Base-by-base conservation (phyloP, 2,888 invertebrate species). In the Heteromyza rotundicornis region DNA sequence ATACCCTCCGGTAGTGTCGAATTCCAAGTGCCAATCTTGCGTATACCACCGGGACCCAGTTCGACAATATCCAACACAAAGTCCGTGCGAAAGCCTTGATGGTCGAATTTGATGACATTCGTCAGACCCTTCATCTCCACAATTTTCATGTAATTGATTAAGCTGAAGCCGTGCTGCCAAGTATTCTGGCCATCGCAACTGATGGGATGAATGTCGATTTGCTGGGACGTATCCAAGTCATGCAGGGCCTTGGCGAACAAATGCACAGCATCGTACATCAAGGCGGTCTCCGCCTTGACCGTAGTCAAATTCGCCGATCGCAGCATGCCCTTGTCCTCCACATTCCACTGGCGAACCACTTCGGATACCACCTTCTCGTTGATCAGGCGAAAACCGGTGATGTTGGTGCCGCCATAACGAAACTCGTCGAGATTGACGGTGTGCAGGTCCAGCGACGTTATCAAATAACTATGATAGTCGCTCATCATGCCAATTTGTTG, bases 401-500 rank as follows among this genome's bases (percentile, higher is more conserved):
- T 95, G 83, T 97, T 97, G 23, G 96, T 96, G 32, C 96, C 96
- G 8, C 95, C 94, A 82, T 96, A 94, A 80, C 93, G 93, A 83
- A 97, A 97, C 82, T 95, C 94, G 77, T 95, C 94, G 76, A 97
- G 85, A 84, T 96, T 92, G 35, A 98, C 90, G 59, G 93, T 94
- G 76, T 96, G 94, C 66, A 97, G 86, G 83, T 96, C 96, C 86
- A 97, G 83, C 2, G 95, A 94, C 1, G 96, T 96, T 70, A 96
- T 92, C 73, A 97, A 88, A 80, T 95, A 97, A 84, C 95, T 95
- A 83, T 96, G 95, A 80, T 95, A 93, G 80, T 95, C 94, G 68
- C 95, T 95, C 92, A 97, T 95, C 94, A 97, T 94, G 67, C 96
- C 96, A 70, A 97, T 93, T 85, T 96, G 95, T 83, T 96, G 94